These are phyloP conservation scores for Perca flavescens DNA, from an alignment of 2,113 vertebrate species.

Conservation along the genomic window DNA sequence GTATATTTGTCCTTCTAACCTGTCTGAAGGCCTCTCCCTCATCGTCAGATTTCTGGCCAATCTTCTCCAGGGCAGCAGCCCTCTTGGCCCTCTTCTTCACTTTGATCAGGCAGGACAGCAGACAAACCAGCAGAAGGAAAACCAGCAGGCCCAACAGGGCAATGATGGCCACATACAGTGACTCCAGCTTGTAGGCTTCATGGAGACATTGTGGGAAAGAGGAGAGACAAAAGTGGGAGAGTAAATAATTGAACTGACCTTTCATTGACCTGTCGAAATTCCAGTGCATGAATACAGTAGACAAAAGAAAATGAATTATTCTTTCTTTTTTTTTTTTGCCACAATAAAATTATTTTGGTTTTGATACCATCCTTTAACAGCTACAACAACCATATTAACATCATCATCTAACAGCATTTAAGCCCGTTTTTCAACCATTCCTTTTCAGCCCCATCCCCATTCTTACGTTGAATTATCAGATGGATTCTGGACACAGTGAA, in stretches of 20 bases:
- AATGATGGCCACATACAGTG: conserved; percentile 83
- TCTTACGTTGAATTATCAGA: conserved; percentile 75
- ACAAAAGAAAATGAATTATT: conserved; percentile 15
- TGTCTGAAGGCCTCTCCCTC: conserved; percentile 85
- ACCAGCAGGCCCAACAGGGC: conserved; percentile 82
- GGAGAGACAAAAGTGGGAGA: conserved; percentile 26
- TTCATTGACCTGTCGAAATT: conserved; percentile 33
- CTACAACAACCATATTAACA: background rate
- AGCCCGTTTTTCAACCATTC: background rate
- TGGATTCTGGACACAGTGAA: conserved; percentile 76
- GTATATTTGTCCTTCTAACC: conserved; percentile 64
- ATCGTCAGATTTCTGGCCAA: conserved; percentile 81
- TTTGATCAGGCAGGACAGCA: conserved; percentile 85
- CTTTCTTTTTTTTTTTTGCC: background rate
- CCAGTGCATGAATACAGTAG: conserved; percentile 7
- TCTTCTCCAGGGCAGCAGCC: conserved; percentile 80
- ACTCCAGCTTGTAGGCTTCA: conserved; percentile 80
- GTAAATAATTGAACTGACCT: conserved; percentile 53
- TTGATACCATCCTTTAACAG: background rate
- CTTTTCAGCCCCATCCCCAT: background rate
- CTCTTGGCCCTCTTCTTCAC: conserved; percentile 84
- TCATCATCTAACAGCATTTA: background rate
- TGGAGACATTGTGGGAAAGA: conserved; percentile 9
- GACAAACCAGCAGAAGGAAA: conserved; percentile 83
- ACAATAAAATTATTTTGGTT: background rate